phyloP scores from a whole-genome alignment of 1,140 invertebrate genomes.

The Amphibalanus amphitrite region DNA sequence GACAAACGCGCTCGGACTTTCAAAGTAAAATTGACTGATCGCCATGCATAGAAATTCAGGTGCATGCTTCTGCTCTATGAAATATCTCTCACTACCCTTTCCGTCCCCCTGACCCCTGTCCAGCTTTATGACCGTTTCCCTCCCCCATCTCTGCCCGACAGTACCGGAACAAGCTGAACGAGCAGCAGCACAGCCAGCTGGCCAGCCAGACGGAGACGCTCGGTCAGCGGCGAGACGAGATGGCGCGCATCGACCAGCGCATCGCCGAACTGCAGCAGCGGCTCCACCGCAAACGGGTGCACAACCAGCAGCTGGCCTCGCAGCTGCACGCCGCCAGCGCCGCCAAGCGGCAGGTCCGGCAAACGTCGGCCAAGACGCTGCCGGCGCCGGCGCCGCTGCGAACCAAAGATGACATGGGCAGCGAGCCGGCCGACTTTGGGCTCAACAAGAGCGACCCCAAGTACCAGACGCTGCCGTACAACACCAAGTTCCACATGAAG shows the following conservation, averaged over 20 bases:
- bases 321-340: conserved; percentile 31
- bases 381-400: conserved; percentile 9
- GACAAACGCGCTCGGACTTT: no score
- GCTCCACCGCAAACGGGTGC: conserved; percentile 63
- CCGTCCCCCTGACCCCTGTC: no score
- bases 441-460: conserved; percentile 77
- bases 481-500: conserved; percentile 46
- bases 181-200: conserved; percentile 76
- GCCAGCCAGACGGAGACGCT: conserved; percentile 69
- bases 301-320: conserved; percentile 66
- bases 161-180: conserved; percentile 90
- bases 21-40: no score
- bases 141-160: no score
- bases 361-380: conserved; percentile 15
- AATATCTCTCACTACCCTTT: no score
- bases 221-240: conserved; percentile 68
- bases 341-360: no score
- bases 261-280: conserved; percentile 84
- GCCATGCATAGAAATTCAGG: no score
- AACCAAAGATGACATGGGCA: conserved; percentile 8
- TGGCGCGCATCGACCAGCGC: conserved; percentile 72
- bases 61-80: no score
- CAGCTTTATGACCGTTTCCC: no score
- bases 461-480: conserved; percentile 81
- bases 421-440: conserved; percentile 26